phyloP scores from a whole-genome alignment of 2,113 vertebrate species.

The Oriolus oriolus region DNA sequence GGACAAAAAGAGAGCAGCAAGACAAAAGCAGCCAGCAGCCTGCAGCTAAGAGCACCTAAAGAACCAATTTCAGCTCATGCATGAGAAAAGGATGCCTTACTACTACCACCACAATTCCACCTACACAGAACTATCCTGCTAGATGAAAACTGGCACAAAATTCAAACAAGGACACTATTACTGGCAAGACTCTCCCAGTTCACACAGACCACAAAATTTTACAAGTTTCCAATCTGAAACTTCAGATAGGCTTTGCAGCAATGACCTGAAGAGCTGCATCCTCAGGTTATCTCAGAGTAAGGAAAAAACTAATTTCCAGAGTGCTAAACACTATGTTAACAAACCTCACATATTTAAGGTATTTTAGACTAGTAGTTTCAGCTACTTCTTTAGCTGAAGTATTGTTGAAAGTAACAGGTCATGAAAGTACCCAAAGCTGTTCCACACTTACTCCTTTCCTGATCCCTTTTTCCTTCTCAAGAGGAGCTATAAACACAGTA shows the following conservation, averaged over 20 bases:
- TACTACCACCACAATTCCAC: not conserved
- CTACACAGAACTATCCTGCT: not conserved
- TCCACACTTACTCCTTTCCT: not conserved
- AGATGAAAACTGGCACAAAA: not conserved
- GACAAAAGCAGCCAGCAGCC: not conserved
- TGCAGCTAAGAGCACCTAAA: not conserved
- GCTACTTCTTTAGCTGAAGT: not conserved
- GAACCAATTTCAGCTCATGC: not conserved
- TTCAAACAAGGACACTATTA: not conserved
- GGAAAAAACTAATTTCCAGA: not conserved
- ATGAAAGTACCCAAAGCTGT: not conserved
- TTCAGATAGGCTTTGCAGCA: not conserved
- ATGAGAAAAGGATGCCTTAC: not conserved
- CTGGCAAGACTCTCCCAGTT: not conserved
- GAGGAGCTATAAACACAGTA: not conserved
- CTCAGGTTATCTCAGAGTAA: not conserved
- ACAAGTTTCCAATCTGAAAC: not conserved
- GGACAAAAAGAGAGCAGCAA: not conserved
- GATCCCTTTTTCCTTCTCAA: not conserved
- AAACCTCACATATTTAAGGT: not conserved
- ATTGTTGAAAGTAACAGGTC: not conserved
- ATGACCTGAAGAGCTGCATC: not conserved
- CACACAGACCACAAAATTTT: not conserved
- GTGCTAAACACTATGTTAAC: not conserved
- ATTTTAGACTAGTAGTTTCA: not conserved